Conservation (phyloP, 1,140 invertebrate genomes). For the Proctacanthus coquilletti region DNA sequence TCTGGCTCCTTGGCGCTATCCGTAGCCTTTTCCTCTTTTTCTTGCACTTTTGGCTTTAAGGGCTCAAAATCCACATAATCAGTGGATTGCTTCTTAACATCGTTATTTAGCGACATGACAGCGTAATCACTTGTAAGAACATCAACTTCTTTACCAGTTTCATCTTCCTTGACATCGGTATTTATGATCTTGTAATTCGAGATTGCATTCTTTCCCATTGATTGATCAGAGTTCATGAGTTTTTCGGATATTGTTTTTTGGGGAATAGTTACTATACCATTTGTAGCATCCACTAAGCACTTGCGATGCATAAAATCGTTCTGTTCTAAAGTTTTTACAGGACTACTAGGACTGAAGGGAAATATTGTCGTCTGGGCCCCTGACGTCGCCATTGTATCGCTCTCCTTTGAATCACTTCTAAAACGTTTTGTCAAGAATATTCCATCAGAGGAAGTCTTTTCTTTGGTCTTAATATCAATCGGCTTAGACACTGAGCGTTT, state of each 20-base stretch:
- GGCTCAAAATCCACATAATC: too few relatives aligned
- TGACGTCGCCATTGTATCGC: conserved; percentile 34
- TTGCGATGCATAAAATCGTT: conserved; percentile 9
- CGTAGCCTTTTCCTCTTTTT: neutral
- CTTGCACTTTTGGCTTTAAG: too few relatives aligned
- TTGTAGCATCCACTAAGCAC: conserved; percentile 22
- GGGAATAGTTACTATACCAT: conserved; percentile 14
- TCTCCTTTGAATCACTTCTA: conserved; percentile 28
- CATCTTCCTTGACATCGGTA: neutral
- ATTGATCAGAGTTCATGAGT: neutral
- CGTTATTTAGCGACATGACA: neutral
- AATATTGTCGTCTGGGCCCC: conserved; percentile 39
- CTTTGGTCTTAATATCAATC: neutral
- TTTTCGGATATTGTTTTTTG: neutral
- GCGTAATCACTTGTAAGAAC: conserved; percentile 5
- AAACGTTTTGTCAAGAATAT: neutral
- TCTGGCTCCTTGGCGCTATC: neutral
- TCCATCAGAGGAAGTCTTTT: neutral
- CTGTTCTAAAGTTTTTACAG: conserved; percentile 31
- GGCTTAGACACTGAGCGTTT: conserved; percentile 13
- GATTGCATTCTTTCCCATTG: neutral
- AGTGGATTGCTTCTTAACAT: neutral
- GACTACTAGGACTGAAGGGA: conserved; percentile 41
- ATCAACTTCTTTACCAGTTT: conserved; percentile 1
- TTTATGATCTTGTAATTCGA: neutral